These are phyloP conservation scores for Popillia japonica DNA, from an alignment of 1,140 invertebrate species.

Conservation along the genomic window DNA sequence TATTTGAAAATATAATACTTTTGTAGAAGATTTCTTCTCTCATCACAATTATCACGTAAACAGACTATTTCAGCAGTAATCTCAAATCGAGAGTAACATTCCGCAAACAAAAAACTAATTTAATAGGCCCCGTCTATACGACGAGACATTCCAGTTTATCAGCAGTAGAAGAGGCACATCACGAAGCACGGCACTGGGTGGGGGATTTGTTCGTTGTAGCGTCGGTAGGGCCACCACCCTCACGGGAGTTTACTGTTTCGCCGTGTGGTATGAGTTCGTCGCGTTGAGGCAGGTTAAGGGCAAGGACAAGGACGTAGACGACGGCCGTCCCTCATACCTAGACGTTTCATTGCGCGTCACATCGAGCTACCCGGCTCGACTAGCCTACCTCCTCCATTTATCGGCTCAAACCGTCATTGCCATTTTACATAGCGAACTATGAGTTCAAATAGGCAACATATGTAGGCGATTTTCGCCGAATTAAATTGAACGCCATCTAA, in stretches of 20 bases:
- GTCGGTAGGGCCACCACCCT: not conserved
- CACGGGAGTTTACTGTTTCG: not conserved
- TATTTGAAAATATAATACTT: no score
- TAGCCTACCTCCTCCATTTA: not conserved
- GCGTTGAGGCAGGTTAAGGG: constrained; percentile 33
- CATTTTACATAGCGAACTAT: not conserved
- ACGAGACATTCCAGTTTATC: not conserved
- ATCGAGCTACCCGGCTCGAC: not conserved
- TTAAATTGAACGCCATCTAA: not conserved
- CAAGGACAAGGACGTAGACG: constrained; percentile 24
- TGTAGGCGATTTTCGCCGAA: not conserved
- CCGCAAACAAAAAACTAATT: constrained; percentile 9
- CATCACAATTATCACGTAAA: no score
- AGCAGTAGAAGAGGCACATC: not conserved
- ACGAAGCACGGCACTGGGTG: not conserved
- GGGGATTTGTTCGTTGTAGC: not conserved
- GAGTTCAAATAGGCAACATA: not conserved
- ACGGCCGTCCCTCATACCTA: constrained; percentile 1
- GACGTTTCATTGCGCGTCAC: not conserved
- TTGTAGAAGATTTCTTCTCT: no score
- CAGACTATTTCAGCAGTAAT: not conserved
- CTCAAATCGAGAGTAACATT: not conserved
- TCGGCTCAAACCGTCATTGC: not conserved
- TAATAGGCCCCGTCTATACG: not conserved
- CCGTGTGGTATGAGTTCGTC: constrained; percentile 17